Evolutionary conservation across 2,888 invertebrate species (phyloP).

Genomic region (Drosophila subsilvestris): DNA sequence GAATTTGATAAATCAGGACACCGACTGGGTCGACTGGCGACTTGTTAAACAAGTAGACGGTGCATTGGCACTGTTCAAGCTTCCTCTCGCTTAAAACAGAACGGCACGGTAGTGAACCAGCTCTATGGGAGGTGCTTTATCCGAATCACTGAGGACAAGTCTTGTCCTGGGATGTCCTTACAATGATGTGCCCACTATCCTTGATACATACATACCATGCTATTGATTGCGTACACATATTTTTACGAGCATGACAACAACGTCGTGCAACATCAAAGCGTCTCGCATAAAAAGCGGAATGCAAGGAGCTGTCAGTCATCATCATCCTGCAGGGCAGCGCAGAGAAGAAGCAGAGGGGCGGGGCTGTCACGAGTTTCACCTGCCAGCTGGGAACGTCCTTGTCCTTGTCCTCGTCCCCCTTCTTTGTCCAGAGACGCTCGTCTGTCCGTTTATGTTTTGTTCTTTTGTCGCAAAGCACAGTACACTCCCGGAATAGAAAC

Average conservation of each 20-base stretch:
- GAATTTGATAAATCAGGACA: too few relatives aligned
- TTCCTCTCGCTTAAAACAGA: too few relatives aligned
- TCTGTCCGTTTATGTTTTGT: slow-evolving; percentile 15
- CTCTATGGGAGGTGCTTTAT: too few relatives aligned
- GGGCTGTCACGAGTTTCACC: neutral
- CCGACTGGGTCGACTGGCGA: too few relatives aligned
- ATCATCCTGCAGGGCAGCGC: too few relatives aligned
- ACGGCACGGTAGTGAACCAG: too few relatives aligned
- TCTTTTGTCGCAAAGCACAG: slow-evolving; percentile 25
- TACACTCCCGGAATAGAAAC: slow-evolving; percentile 5
- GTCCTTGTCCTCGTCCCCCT: slow-evolving; percentile 12
- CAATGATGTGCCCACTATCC: slow-evolving; percentile 24
- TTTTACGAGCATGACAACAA: slow-evolving; percentile 73
- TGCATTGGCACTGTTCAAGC: too few relatives aligned
- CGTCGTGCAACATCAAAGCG: slow-evolving; percentile 72
- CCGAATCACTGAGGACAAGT: too few relatives aligned
- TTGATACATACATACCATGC: slow-evolving; percentile 19
- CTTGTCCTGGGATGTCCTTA: too few relatives aligned
- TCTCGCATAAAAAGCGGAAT: slow-evolving; percentile 38
- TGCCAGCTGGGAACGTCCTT: slow-evolving; percentile 44
- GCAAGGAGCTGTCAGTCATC: slow-evolving; percentile 5
- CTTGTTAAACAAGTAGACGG: too few relatives aligned
- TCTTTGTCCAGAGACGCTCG: neutral
- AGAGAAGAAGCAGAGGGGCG: too few relatives aligned
- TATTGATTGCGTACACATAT: slow-evolving; percentile 58